phyloP scores from a whole-genome alignment of 2,113 vertebrate genomes.

The Phalacrocorax brasilianus region DNA sequence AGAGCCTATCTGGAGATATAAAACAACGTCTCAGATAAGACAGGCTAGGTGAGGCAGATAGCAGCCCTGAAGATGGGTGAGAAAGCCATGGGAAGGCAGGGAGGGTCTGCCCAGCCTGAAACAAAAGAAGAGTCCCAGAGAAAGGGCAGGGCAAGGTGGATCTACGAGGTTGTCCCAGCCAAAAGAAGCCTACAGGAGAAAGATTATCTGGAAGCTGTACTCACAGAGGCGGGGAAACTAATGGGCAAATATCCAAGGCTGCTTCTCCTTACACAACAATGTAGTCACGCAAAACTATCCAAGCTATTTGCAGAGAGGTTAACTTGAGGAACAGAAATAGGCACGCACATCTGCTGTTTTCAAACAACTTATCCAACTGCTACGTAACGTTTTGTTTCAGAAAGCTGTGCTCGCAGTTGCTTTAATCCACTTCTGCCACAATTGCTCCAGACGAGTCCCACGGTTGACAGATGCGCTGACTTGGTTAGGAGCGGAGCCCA shows the following conservation, averaged over 20 bases:
- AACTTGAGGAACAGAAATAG: not conserved
- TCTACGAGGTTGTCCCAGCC: not conserved
- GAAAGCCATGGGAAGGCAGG: not conserved
- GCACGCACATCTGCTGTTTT: not conserved
- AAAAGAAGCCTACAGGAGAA: not conserved
- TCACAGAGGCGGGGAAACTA: not conserved
- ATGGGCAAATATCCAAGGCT: not conserved
- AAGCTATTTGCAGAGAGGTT: not conserved
- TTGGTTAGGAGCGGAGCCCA: not conserved
- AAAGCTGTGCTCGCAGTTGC: not conserved
- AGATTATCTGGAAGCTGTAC: not conserved
- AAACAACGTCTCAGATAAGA: constrained; percentile 1
- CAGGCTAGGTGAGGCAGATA: not conserved
- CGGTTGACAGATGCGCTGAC: accelerated
- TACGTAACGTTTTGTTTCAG: not conserved
- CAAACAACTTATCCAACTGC: not conserved
- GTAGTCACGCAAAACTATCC: accelerated
- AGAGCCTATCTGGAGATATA: not conserved
- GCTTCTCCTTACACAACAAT: not conserved
- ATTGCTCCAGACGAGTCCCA: not conserved
- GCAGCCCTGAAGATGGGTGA: not conserved
- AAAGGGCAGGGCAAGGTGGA: constrained; percentile 7
- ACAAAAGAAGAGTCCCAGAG: not conserved
- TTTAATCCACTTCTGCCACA: not conserved
- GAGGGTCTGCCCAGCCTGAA: not conserved